Evolutionary conservation across 2,113 vertebrate genomes (phyloP).

Genomic region (Psephotus haematonotus): DNA sequence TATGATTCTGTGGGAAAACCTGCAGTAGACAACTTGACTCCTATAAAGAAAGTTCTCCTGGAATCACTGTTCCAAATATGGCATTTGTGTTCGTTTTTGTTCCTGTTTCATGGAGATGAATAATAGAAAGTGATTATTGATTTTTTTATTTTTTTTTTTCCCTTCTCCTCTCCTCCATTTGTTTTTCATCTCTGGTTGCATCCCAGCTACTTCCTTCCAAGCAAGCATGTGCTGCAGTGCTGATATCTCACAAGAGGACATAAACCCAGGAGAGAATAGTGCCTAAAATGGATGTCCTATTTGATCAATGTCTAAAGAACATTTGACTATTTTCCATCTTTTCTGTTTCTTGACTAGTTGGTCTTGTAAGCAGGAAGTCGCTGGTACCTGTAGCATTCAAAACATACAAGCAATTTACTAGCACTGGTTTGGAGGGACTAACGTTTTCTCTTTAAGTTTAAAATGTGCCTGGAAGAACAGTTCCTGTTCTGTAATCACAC

Average conservation of each 20-base stretch:
- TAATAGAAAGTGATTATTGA: conserved; percentile 59
- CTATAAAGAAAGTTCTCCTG: neutral
- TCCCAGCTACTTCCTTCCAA: neutral
- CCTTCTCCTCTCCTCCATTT: neutral
- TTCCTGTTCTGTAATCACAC: neutral
- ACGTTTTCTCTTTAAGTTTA: neutral
- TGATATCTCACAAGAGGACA: neutral
- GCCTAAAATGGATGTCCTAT: neutral
- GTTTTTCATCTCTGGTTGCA: conserved; percentile 34
- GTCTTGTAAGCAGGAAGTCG: neutral
- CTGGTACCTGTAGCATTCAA: neutral
- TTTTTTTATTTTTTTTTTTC: neutral
- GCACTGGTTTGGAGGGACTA: neutral
- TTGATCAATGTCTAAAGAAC: neutral
- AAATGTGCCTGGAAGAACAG: neutral
- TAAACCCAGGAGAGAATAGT: neutral
- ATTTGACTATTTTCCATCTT: neutral
- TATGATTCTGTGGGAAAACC: neutral
- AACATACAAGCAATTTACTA: neutral
- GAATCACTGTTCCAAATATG: neutral
- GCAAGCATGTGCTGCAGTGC: neutral
- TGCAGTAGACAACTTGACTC: neutral
- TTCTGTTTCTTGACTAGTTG: neutral
- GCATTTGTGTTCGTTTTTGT: conserved; percentile 31
- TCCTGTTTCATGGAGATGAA: conserved; percentile 35